Percentiles rank a stretch among this genome's conserved stretches.
phyloP scores from a whole-genome alignment of 2,888 invertebrate genomes.

The Tenthredo mesomela region DNA sequence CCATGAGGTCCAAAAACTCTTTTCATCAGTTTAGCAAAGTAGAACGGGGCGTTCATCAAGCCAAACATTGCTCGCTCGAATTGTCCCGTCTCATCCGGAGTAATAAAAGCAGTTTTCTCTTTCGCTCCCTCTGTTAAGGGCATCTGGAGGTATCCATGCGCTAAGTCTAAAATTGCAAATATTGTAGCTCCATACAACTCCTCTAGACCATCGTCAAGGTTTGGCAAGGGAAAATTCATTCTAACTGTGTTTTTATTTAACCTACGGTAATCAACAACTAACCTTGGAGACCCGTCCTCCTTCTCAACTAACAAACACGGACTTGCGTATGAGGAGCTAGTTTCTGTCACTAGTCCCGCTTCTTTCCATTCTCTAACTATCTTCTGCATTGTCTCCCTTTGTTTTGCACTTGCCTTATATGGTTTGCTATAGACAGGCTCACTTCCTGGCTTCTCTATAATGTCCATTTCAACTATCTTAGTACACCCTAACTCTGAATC shows the following conservation, averaged over 20 bases:
- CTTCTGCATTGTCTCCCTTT: constrained; percentile 31
- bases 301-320: constrained; percentile 60
- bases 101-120: too few species aligned
- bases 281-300: constrained; percentile 55
- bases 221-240: constrained; percentile 59
- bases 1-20: constrained; percentile 59
- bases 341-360: constrained; percentile 59
- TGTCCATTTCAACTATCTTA: constrained; percentile 38
- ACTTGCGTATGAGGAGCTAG: constrained; percentile 60
- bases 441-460: constrained; percentile 36
- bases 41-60: constrained; percentile 65
- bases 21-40: constrained; percentile 66
- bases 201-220: constrained; percentile 59
- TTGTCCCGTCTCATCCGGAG: constrained; percentile 64
- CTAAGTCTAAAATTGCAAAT: constrained; percentile 55
- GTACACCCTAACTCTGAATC: constrained; percentile 50
- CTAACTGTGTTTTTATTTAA: constrained; percentile 57
- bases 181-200: constrained; percentile 52
- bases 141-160: background rate
- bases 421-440: constrained; percentile 50
- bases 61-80: constrained; percentile 68
- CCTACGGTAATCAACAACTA: constrained; percentile 59
- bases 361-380: constrained; percentile 47
- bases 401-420: constrained; percentile 30
- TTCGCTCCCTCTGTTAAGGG: too few species aligned